Percentiles rank a stretch among this genome's conserved stretches.
Evolutionary conservation across 2,113 vertebrate species (phyloP).

Genomic region (Zosterops japonicus): DNA sequence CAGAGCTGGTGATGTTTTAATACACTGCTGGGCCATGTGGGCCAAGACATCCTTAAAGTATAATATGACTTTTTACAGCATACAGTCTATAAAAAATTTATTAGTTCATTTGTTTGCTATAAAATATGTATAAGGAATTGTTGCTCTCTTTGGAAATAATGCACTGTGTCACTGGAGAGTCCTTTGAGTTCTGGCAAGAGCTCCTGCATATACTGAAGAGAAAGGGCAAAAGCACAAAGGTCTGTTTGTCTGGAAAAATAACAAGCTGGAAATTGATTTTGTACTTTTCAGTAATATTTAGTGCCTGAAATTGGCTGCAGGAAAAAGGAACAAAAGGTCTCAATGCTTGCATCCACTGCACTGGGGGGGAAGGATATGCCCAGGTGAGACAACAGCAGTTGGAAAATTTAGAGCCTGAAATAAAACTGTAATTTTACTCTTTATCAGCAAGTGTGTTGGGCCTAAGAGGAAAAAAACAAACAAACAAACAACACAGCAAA

Average conservation of each 20-base stretch:
- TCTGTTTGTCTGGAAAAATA: constrained; percentile 8
- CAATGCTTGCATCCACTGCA: neutral
- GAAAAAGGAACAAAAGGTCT: neutral
- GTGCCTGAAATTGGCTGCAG: neutral
- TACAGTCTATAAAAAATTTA: constrained; percentile 53
- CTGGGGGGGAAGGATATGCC: neutral
- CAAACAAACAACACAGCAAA: neutral
- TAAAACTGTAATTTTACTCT: constrained; percentile 36
- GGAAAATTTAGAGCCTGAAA: constrained; percentile 30
- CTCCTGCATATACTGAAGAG: neutral
- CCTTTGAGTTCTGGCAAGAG: constrained; percentile 4
- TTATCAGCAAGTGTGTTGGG: neutral
- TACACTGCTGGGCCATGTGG: neutral
- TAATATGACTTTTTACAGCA: neutral
- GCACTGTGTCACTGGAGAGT: neutral
- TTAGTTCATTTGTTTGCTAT: constrained; percentile 71
- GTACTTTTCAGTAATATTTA: constrained; percentile 40
- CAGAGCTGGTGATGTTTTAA: neutral
- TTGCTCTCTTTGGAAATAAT: constrained; percentile 44
- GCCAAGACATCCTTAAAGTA: constrained; percentile 14
- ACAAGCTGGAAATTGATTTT: constrained; percentile 26
- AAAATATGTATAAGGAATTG: constrained; percentile 66
- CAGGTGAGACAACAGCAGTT: neutral
- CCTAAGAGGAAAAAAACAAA: neutral
- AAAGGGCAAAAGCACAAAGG: neutral